Evolutionary conservation across 2,113 vertebrate species (phyloP).

Genomic region (Vulpes ferrilata): DNA sequence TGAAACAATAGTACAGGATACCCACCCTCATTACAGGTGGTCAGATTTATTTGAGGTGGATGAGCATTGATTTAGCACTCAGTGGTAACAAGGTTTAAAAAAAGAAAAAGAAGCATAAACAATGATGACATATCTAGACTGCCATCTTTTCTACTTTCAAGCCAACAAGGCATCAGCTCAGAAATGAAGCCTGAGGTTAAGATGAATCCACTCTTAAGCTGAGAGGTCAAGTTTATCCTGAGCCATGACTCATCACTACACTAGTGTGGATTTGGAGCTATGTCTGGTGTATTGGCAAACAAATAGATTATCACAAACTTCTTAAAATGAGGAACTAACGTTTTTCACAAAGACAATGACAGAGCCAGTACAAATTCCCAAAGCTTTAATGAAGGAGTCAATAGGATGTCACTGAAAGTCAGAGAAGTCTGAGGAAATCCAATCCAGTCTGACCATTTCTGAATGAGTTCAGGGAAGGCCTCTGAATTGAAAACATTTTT

Average conservation of each 20-base stretch:
- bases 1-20: background rate
- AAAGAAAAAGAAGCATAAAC: background rate
- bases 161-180: background rate
- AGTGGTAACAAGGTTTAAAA: background rate
- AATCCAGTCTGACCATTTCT: too few relatives aligned
- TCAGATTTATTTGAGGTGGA: background rate
- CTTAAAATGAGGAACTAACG: background rate
- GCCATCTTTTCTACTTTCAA: background rate
- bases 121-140: background rate
- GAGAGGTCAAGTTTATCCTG: background rate
- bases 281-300: background rate
- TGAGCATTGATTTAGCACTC: background rate
- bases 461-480: background rate
- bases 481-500: background rate
- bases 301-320: background rate
- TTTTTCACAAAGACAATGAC: background rate
- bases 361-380: background rate
- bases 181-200: background rate
- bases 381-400: background rate
- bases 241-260: background rate
- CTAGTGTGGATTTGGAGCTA: background rate
- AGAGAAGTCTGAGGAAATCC: background rate
- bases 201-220: background rate
- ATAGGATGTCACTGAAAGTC: too few relatives aligned
- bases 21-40: background rate